These are phyloP conservation scores for Porites australiensis DNA, from an alignment of 64 coral and sea anemone species.

Conservation along the genomic window DNA sequence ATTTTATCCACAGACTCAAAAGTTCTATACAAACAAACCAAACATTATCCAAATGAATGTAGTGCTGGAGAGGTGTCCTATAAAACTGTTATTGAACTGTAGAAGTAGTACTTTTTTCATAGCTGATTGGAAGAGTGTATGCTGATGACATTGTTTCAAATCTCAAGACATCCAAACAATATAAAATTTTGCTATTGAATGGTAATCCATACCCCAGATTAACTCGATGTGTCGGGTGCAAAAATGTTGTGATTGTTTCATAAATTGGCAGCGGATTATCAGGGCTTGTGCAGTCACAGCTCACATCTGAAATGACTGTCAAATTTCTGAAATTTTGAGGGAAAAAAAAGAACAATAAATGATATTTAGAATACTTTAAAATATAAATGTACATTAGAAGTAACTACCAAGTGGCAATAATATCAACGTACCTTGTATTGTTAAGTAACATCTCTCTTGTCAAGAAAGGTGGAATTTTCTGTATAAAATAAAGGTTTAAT, in stretches of 20 bases:
- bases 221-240: slow-evolving; percentile 34
- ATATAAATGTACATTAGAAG: background rate
- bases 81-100: no score
- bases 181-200: no score
- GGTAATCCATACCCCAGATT: slow-evolving; percentile 35
- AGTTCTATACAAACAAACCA: no score
- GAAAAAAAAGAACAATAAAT: background rate
- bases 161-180: no score
- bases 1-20: no score
- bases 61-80: no score
- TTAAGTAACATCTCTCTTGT: slow-evolving; percentile 57
- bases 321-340: slow-evolving; percentile 14
- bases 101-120: no score
- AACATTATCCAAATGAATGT: no score
- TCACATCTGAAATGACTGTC: slow-evolving; percentile 74
- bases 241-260: slow-evolving; percentile 58
- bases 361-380: no score
- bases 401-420: background rate
- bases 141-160: no score
- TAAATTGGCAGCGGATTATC: slow-evolving; percentile 77
- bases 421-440: slow-evolving; percentile 43
- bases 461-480: slow-evolving; percentile 76
- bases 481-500: background rate
- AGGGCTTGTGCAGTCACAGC: slow-evolving; percentile 73
- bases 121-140: no score